phyloP scores from a whole-genome alignment of 37 sponge, comb jelly and placozoan genomes.

The Tethya wilhelma region DNA sequence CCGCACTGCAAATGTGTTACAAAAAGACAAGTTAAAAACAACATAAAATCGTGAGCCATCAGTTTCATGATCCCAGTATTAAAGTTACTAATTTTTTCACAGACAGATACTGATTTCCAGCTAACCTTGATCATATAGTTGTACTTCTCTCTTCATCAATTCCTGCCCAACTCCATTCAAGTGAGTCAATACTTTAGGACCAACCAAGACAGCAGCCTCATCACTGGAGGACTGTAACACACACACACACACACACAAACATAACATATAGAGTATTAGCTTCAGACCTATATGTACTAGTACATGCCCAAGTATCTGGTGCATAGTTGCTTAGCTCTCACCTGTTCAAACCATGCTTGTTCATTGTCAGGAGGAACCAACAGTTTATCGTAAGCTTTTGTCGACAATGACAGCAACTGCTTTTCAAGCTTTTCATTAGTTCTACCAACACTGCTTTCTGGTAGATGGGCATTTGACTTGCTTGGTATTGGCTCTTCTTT shows the following conservation, averaged over 20 bases:
- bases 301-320: background rate
- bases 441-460: slow-evolving; percentile 1
- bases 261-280: background rate
- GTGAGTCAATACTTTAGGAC: slow-evolving; percentile 33
- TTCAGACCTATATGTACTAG: background rate
- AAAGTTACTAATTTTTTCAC: background rate
- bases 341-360: slow-evolving; percentile 52
- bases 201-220: background rate
- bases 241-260: background rate
- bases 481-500: slow-evolving; percentile 20
- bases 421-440: slow-evolving; percentile 3
- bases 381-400: slow-evolving; percentile 25
- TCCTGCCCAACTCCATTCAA: slow-evolving; percentile 24
- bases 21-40: background rate
- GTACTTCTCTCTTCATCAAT: slow-evolving; percentile 58
- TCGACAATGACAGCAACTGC: background rate
- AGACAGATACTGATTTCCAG: slow-evolving; percentile 12
- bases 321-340: background rate
- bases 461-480: background rate
- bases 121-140: slow-evolving; percentile 67
- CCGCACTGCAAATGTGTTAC: slow-evolving; percentile 37
- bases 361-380: slow-evolving; percentile 25
- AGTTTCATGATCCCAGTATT: too few relatives aligned
- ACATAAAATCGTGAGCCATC: background rate
- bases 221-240: slow-evolving; percentile 13